Evolutionary conservation across 2,113 vertebrate genomes (phyloP).

Genomic region (Seriola rivoliana): DNA sequence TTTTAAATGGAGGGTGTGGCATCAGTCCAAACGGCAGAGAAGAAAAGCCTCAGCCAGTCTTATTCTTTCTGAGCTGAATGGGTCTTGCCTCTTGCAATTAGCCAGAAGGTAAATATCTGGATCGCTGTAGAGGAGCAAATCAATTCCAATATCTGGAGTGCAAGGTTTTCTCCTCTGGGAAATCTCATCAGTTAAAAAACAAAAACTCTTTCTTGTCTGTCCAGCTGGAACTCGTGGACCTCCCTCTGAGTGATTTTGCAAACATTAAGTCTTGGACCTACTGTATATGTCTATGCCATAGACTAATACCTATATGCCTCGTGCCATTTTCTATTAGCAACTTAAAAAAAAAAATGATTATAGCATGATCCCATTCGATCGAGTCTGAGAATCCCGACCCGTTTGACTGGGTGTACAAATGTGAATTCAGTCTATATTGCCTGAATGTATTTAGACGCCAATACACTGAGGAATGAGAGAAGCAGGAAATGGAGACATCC

Average conservation of each 20-base stretch:
- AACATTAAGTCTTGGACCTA: constrained; percentile 17
- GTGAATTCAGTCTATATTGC: constrained; percentile 34
- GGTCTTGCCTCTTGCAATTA: constrained; percentile 75
- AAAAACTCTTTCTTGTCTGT: constrained; percentile 59
- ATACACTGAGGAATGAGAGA: constrained; percentile 48
- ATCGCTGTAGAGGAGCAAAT: constrained; percentile 69
- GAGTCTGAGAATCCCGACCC: constrained; percentile 12
- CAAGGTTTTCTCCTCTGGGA: constrained; percentile 70
- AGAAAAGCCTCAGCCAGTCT: constrained; percentile 60
- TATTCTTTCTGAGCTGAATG: constrained; percentile 50
- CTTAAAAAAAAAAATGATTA: background rate
- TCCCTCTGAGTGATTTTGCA: constrained; percentile 21
- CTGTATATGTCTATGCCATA: constrained; percentile 11
- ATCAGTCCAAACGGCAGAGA: constrained; percentile 47
- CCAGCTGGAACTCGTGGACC: constrained; percentile 40
- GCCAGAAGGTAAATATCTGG: constrained; percentile 78
- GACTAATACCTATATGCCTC: background rate
- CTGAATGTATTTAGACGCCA: constrained; percentile 38
- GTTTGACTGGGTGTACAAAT: constrained; percentile 24
- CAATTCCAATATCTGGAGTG: constrained; percentile 80
- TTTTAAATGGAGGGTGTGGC: constrained; percentile 56
- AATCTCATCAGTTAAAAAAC: constrained; percentile 75
- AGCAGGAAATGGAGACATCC: constrained; percentile 59
- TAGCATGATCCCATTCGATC: constrained; percentile 15
- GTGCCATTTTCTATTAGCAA: constrained; percentile 40